Evolutionary conservation across 2,888 invertebrate species (phyloP), one percentile per base, ranked within the genome.

Genomic region (Heliconius ismenius): DNA sequence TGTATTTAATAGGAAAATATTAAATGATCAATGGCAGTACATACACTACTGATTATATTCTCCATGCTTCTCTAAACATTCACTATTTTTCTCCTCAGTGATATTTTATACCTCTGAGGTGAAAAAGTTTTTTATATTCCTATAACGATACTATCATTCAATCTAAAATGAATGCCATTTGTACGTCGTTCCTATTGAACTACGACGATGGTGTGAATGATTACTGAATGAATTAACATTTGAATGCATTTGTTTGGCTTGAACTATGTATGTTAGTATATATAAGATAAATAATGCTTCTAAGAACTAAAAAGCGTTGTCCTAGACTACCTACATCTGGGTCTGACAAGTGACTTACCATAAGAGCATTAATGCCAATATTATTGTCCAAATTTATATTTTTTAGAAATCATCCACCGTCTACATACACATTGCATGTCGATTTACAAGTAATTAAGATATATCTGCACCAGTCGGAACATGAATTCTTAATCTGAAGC

Each of bases 261-360:
- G 83, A 83, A 86, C 9, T 49, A 49, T 49, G 21, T 49, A 49
- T 49, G 11, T 36, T 9, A 3, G 84, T 86, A 81, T 86, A 86
- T 84, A 70, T 70, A 73, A 28, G 86, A 91, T 91, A 88, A 88
- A 89, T 91, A 90, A 92, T 91, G 89, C 86, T 83, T 90, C 92
- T 93, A 93, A 87, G 83, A 79, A 86, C 92, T 93, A 93, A 90
- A 86, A 92, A 92, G 91, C 91, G 87, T 84, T 85, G 83, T 90
- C 88, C 86, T 88, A 86, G 89, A 90, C 87, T 80, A 91, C 92
- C 92, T 92, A 92, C 82, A 84, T 89, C 87, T 87, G 84, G 84
- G 85, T 87, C 86, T 86, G 86, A 88, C 89, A 90, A 89, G 89
- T 88, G 90, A 94, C 93, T 94, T 94, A 94, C 93, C 93, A 91